A percentile compares a stretch with the other conserved stretches of the same genome.
Evolutionary conservation across 1,140 invertebrate genomes (phyloP).

Genomic region (Steinernema feltiae): DNA sequence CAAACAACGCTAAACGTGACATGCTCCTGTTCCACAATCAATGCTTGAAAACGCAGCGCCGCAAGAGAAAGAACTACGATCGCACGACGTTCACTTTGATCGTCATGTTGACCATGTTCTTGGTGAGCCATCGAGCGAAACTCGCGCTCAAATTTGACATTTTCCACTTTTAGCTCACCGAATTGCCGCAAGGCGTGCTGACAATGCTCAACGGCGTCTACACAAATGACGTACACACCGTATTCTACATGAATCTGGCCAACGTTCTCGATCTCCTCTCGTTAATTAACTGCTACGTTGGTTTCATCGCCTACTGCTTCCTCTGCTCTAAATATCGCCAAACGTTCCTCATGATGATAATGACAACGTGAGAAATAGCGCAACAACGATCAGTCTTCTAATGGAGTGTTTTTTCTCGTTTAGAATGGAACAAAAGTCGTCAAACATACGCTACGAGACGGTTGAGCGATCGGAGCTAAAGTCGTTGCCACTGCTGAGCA

Average conservation of each 20-base stretch:
- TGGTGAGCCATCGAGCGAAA: conserved; percentile 28
- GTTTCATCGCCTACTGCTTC: conserved; percentile 46
- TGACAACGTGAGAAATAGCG: conserved; percentile 28
- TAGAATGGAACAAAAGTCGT: conserved; percentile 5
- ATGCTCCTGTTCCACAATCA: conserved; percentile 39
- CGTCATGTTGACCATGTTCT: conserved; percentile 43
- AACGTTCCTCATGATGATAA: conserved; percentile 46
- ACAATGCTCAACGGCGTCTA: conserved; percentile 49
- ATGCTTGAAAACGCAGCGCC: conserved; percentile 14
- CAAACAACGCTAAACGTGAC: conserved; percentile 48
- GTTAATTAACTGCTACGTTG: conserved; percentile 52
- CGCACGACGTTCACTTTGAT: conserved; percentile 49
- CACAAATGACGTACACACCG: conserved; percentile 49
- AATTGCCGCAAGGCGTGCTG: conserved; percentile 48
- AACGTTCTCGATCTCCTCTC: conserved; percentile 46
- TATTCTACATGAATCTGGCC: conserved; percentile 45
- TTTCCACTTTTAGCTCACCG: conserved; percentile 45
- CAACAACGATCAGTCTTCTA: background rate
- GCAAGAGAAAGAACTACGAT: conserved; percentile 45
- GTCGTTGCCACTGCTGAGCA: background rate
- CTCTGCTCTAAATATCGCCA: conserved; percentile 48
- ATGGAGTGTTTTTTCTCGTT: background rate
- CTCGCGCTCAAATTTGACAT: background rate
- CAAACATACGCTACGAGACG: background rate
- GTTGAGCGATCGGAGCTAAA: background rate